Base-by-base conservation (phyloP, 2,797 vertebrate species). In the Acipenser ruthenus region DNA sequence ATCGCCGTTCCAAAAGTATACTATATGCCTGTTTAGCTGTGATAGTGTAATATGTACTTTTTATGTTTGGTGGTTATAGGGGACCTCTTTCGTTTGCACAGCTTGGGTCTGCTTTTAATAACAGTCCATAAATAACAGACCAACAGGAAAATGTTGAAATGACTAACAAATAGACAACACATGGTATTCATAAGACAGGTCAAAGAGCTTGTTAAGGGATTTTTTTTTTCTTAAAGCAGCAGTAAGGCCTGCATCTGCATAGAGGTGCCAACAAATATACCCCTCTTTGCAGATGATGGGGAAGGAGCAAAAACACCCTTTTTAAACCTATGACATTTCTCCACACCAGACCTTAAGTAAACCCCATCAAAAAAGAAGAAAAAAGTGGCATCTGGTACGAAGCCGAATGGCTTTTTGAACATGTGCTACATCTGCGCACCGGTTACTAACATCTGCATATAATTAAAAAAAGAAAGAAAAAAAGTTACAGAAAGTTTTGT, bases 161-260 rank as follows among this genome's bases (percentile, higher is more conserved):
- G 66, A 81, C 70, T 73, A 85, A 88, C 88, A 91, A 91, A 91
- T 84, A 84, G 80, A 82, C 76, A 72, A 62, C 91, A 91, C 87
- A 85, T 93, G 91, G 86, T 79, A 89, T 89, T 85, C 82, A 92
- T 90, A 90, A 90, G 76, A 75, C 78, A 84, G 88, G 92, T 94
- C 89, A 90, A 92, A 93, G 93, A 76, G 70, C 67, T 72, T 63
- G 63, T 69, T 79, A 60, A 60, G 79, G 72, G 76, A 70, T 70
- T 72, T 85, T 85, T 81, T 37, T 37, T 37, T 37, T 37, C 23
- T 37, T 70, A 72, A 82, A 83, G 82, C 66, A 76, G 79, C 84
- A 73, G 75, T 49, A 65, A 75, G 86, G 82, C 84, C 84, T 83
- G 84, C 88, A 82, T 82, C 82, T 88, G 84, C 87, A 72, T 91